Conservation (phyloP, 1,140 invertebrate genomes). For the Oryctes rhinoceros region DNA sequence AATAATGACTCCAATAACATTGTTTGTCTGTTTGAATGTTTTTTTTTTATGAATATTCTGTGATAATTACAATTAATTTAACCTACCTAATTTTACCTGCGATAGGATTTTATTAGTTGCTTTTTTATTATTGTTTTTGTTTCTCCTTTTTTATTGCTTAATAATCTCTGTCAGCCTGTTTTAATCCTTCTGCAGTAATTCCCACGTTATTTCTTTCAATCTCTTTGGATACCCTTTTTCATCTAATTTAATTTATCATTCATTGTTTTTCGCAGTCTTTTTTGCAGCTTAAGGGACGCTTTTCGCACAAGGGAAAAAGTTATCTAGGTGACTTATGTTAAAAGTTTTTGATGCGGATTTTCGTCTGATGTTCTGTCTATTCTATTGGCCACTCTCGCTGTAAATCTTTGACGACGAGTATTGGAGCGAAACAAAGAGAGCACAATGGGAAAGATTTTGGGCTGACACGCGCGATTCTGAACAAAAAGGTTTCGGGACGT, state of each 20-base stretch:
- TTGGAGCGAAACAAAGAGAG: background rate
- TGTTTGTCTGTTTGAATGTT: background rate
- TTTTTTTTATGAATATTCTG: background rate
- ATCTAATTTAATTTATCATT: background rate
- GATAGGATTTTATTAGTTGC: background rate
- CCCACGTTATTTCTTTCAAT: background rate
- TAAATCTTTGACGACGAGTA: background rate
- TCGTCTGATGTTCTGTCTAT: background rate
- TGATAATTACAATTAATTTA: too few relatives aligned
- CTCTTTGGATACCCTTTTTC: background rate
- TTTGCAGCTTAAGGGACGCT: background rate
- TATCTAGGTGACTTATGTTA: slow-evolving; percentile 15
- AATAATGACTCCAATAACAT: too few relatives aligned
- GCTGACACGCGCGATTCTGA: slow-evolving; percentile 1
- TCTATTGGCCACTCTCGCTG: background rate
- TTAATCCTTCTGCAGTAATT: background rate
- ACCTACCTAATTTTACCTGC: too few relatives aligned
- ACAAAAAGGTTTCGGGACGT: background rate
- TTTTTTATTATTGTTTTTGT: background rate
- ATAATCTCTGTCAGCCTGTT: background rate
- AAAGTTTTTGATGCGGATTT: slow-evolving; percentile 5
- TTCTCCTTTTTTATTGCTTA: background rate
- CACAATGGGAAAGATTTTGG: slow-evolving; percentile 13
- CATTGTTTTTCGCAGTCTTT: background rate
- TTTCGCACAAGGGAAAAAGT: background rate